These are phyloP conservation scores for Rotaria socialis DNA, from an alignment of 2,888 invertebrate species.

Conservation along the genomic window DNA sequence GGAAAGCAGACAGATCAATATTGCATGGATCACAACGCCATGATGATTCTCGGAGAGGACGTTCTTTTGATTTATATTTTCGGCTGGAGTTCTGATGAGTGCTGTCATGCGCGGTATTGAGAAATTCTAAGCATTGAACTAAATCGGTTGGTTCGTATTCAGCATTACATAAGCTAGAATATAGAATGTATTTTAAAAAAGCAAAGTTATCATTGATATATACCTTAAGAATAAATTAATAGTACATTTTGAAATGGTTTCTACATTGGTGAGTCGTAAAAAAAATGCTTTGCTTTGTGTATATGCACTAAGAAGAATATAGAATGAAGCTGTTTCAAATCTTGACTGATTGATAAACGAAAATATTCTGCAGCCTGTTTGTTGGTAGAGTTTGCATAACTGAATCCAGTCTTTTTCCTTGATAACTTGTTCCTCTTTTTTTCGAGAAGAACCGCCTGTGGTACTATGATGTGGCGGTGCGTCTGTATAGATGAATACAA, in stretches of 20 bases:
- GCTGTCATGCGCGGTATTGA: too few relatives aligned
- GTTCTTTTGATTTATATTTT: too few relatives aligned
- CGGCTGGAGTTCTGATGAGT: too few relatives aligned
- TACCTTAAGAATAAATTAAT: too few relatives aligned
- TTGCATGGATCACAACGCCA: too few relatives aligned
- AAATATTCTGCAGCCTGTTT: background rate
- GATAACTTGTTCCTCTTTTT: background rate
- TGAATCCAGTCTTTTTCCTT: slow-evolving; percentile 1
- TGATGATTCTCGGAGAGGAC: too few relatives aligned
- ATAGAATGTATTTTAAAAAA: too few relatives aligned
- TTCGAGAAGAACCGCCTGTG: too few relatives aligned
- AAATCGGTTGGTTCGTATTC: background rate
- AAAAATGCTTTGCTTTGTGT: background rate
- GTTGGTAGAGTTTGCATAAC: background rate
- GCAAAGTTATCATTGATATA: background rate
- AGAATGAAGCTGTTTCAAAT: background rate
- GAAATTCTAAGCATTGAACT: background rate
- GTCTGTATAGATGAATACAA: background rate
- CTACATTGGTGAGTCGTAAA: background rate
- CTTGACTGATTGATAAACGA: background rate
- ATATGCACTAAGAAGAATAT: background rate
- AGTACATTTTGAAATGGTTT: background rate
- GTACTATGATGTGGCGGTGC: too few relatives aligned
- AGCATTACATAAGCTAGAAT: background rate
- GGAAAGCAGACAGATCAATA: background rate